Evolutionary conservation across 2,888 invertebrate species (phyloP).

Genomic region (Alloscopus bannaensis): DNA sequence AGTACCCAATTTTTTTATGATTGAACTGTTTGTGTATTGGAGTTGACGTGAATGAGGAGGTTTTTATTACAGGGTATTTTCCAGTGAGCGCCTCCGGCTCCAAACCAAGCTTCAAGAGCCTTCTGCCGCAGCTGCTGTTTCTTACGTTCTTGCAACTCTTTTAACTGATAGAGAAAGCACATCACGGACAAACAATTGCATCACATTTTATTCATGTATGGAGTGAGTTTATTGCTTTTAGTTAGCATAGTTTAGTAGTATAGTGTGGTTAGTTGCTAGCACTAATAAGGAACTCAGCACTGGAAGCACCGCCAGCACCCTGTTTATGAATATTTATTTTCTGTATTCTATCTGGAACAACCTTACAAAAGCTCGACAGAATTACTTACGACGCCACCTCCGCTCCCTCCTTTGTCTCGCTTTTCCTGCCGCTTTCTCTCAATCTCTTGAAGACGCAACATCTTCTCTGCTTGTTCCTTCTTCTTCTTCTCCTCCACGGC

Average conservation of each 20-base stretch:
- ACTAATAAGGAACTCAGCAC: conserved; percentile 53
- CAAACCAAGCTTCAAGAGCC: conserved; percentile 95
- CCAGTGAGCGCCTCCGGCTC: conserved; percentile 97
- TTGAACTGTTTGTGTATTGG: too few species aligned
- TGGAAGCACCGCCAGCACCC: conserved; percentile 50
- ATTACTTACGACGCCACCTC: conserved; percentile 43
- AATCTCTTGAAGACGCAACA: conserved; percentile 94
- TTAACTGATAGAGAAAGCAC: too few species aligned
- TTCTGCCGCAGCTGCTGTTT: conserved; percentile 99
- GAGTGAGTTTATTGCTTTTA: too few species aligned
- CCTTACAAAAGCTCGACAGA: too few species aligned
- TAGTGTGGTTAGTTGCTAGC: too few species aligned
- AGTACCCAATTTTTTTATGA: too few species aligned
- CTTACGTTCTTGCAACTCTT: conserved; percentile 99
- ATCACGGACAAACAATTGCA: too few species aligned
- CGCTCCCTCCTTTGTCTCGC: conserved; percentile 80
- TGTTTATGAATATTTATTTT: not conserved
- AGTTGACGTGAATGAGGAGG: not conserved
- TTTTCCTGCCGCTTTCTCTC: conserved; percentile 97
- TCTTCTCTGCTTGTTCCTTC: conserved; percentile 95
- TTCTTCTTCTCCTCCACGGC: conserved; percentile 97
- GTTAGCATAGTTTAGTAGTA: too few species aligned
- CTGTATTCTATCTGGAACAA: not conserved
- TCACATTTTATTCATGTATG: too few species aligned
- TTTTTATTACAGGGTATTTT: conserved; percentile 97